Evolutionary conservation across 2,888 invertebrate species (phyloP).

Genomic region (Corbicula japonica): DNA sequence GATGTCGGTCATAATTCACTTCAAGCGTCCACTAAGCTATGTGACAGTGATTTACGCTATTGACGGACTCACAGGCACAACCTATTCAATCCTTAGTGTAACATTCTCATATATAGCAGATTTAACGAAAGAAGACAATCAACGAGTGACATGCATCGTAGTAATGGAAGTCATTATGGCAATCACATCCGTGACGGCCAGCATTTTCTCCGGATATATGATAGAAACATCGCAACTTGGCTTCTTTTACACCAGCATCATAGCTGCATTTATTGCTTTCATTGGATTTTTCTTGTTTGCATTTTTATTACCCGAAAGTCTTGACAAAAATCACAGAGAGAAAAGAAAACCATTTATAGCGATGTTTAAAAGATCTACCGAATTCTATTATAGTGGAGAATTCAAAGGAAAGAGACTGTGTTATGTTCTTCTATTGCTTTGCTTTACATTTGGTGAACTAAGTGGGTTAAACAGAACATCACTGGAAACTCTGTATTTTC

Average conservation of each 20-base stretch:
- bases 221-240: slow-evolving; percentile 43
- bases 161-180: slow-evolving; percentile 33
- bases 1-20: slow-evolving; percentile 24
- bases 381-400: slow-evolving; percentile 46
- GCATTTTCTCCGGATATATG: slow-evolving; percentile 44
- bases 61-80: slow-evolving; percentile 36
- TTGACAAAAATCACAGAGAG: slow-evolving; percentile 13
- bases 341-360: slow-evolving; percentile 6
- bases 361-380: slow-evolving; percentile 27
- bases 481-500: slow-evolving; percentile 57
- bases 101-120: slow-evolving; percentile 58
- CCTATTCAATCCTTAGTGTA: slow-evolving; percentile 15
- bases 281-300: slow-evolving; percentile 26
- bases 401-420: slow-evolving; percentile 49
- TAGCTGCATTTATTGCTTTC: slow-evolving; percentile 19
- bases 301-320: slow-evolving; percentile 49
- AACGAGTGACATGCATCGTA: slow-evolving; percentile 48
- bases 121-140: slow-evolving; percentile 29
- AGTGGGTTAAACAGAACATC: slow-evolving; percentile 21
- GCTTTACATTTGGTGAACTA: slow-evolving; percentile 45
- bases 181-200: slow-evolving; percentile 18
- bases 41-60: slow-evolving; percentile 20
- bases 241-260: slow-evolving; percentile 37
- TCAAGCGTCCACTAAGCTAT: slow-evolving; percentile 10
- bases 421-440: slow-evolving; percentile 42